phyloP scores from a whole-genome alignment of 2,888 invertebrate species.

The Rotaria magnacalcarata region DNA sequence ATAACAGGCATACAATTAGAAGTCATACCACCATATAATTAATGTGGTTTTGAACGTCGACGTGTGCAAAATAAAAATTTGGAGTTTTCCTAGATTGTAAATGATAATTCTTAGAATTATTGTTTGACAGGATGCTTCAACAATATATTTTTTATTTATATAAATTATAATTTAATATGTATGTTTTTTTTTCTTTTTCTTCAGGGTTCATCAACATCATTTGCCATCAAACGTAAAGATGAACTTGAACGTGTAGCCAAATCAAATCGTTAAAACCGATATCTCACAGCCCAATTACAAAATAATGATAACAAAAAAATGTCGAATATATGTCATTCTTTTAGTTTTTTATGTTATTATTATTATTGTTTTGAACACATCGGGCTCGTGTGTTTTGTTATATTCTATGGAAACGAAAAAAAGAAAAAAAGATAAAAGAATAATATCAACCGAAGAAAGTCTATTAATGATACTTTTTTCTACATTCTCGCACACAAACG shows the following conservation, averaged over 20 bases:
- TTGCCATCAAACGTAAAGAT: slow-evolving; percentile 99
- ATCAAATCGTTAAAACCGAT: slow-evolving; percentile 86
- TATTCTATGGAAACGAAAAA: slow-evolving; percentile 1
- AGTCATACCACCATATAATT: neutral
- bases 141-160: neutral
- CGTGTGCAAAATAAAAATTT: slow-evolving; percentile 16
- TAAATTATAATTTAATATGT: neutral
- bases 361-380: neutral
- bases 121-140: neutral
- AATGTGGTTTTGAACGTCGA: slow-evolving; percentile 32
- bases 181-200: slow-evolving; percentile 50
- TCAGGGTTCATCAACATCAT: slow-evolving; percentile 95
- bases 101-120: slow-evolving; percentile 6
- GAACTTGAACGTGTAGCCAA: slow-evolving; percentile 99
- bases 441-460: neutral
- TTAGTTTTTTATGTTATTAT: neutral
- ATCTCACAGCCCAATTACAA: neutral
- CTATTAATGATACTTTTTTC: no score
- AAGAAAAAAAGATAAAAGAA: neutral
- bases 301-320: neutral
- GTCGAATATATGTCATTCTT: neutral
- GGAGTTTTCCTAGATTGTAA: neutral
- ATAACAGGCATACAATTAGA: slow-evolving; percentile 24
- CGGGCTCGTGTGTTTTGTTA: slow-evolving; percentile 1
- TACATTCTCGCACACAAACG: neutral